Evolutionary conservation across 64 coral and sea anemone genomes (phyloP).

Genomic region (Porites australiensis): DNA sequence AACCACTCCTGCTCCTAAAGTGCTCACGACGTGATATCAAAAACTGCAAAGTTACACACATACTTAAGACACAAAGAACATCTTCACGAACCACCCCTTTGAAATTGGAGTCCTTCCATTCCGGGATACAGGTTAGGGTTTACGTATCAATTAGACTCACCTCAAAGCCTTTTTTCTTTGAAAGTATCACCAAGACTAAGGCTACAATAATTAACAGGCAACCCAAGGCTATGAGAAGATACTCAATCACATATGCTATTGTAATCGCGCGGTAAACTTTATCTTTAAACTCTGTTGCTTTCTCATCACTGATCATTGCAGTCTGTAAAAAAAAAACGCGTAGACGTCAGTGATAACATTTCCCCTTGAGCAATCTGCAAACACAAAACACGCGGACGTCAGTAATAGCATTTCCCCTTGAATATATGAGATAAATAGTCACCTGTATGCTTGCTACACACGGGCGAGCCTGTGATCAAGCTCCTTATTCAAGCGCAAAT

Average conservation of each 20-base stretch:
- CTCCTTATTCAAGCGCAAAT: no score
- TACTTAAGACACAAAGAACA: no score
- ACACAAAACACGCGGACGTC: not conserved
- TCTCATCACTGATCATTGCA: constrained; percentile 47
- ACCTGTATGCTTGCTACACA: no score
- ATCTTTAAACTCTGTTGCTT: constrained; percentile 61
- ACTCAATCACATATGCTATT: constrained; percentile 23
- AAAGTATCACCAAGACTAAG: not conserved
- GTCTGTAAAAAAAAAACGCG: constrained; percentile 32
- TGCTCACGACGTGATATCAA: no score
- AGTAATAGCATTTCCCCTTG: no score
- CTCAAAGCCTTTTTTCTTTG: not conserved
- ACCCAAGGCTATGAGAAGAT: constrained; percentile 53
- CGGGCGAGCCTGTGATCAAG: no score
- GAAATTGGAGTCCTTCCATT: not conserved
- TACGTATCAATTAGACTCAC: not conserved
- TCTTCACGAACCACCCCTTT: no score
- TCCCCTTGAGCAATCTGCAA: constrained; percentile 47
- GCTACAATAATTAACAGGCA: constrained; percentile 30
- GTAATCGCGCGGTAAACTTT: constrained; percentile 49
- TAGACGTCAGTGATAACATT: no score
- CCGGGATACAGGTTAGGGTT: not conserved
- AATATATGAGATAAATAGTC: no score
- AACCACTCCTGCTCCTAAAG: no score
- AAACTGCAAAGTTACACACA: no score